These are phyloP conservation scores for Tromatobia lineatoria DNA, from an alignment of 2,888 invertebrate genomes.

Conservation along the genomic window DNA sequence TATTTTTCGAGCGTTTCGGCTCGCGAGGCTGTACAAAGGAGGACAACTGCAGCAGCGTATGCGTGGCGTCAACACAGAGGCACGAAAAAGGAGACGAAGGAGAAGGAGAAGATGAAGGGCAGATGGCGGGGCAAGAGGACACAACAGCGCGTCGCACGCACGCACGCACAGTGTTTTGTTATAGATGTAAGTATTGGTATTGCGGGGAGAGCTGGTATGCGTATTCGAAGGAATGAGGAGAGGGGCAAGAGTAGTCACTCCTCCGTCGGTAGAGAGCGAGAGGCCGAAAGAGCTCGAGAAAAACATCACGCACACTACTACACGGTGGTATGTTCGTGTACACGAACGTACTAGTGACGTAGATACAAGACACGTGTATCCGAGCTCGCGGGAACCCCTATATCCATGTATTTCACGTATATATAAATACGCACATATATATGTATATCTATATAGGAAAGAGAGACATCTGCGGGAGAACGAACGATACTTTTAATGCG, in stretches of 20 bases:
- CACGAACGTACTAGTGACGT: background rate
- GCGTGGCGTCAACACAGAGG: background rate
- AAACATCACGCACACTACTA: constrained; percentile 47
- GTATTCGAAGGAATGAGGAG: constrained; percentile 30
- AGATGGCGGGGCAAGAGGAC: constrained; percentile 15
- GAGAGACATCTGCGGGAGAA: background rate
- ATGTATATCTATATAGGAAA: background rate
- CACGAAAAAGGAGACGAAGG: background rate
- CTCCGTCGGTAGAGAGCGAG: constrained; percentile 28
- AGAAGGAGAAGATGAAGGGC: constrained; percentile 21
- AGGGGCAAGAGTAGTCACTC: constrained; percentile 15
- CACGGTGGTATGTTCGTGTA: too few relatives aligned
- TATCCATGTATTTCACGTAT: background rate
- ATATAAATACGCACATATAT: background rate
- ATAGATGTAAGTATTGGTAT: constrained; percentile 59
- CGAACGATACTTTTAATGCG: constrained; percentile 28
- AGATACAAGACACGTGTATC: constrained; percentile 3
- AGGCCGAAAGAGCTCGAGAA: constrained; percentile 47
- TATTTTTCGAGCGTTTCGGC: background rate
- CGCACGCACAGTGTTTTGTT: constrained; percentile 47
- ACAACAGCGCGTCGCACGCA: constrained; percentile 7
- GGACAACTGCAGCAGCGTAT: background rate
- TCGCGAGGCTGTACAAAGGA: background rate
- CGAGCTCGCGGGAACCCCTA: background rate
- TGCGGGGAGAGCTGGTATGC: constrained; percentile 61